Conservation (phyloP, 2,113 vertebrate genomes). For the Trematomus loennbergii region DNA sequence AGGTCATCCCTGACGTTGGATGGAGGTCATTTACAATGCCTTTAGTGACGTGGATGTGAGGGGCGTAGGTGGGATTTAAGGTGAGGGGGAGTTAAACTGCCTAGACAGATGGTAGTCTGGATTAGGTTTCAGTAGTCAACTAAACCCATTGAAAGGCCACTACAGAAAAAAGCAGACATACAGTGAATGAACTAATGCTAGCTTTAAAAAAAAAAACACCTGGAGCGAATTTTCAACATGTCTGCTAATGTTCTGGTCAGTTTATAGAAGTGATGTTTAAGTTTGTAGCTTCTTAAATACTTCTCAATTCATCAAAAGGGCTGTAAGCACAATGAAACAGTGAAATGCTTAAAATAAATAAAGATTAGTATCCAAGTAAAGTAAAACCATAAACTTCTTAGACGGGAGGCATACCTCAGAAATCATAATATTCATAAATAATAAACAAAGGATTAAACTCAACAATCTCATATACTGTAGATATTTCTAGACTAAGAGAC, state of each 20-base stretch:
- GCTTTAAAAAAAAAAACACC: conserved; percentile 18
- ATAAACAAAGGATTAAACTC: not conserved
- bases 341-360: not conserved
- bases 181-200: conserved; percentile 1
- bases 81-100: conserved; percentile 36
- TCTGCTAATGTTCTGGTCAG: not conserved
- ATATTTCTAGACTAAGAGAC: conserved; percentile 10
- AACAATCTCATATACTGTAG: not conserved
- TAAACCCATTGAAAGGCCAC: conserved; percentile 64
- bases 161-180: conserved; percentile 42
- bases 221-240: not conserved
- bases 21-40: not conserved
- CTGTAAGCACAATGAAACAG: not conserved
- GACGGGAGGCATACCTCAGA: not conserved
- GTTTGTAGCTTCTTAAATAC: not conserved
- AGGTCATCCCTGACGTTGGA: not conserved
- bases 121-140: conserved; percentile 61
- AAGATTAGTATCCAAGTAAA: not conserved
- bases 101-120: conserved; percentile 66
- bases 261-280: not conserved
- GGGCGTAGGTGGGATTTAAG: conserved; percentile 32
- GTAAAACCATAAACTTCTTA: not conserved
- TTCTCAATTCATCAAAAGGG: not conserved
- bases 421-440: not conserved
- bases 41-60: not conserved